Conservation (phyloP, 2,113 vertebrate species). For the Osmerus mordax region DNA sequence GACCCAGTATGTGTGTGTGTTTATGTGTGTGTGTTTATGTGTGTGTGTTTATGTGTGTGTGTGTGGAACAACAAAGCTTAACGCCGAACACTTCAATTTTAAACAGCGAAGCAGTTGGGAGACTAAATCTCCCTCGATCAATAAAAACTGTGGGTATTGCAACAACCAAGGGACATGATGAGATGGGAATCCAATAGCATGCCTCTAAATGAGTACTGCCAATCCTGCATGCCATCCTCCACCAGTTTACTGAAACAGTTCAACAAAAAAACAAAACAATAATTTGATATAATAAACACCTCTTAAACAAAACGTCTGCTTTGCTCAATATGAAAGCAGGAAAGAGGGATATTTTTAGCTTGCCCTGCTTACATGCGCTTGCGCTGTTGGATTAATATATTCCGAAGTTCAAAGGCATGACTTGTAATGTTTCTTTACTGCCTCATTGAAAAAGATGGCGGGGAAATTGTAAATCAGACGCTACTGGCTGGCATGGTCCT, state of each 20-base stretch:
- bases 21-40: no score
- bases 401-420: not conserved
- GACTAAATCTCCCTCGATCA: slow-evolving; percentile 68
- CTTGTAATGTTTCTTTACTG: not conserved
- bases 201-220: no score
- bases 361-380: not conserved
- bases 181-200: not conserved
- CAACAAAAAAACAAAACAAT: slow-evolving; percentile 31
- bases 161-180: slow-evolving; percentile 46
- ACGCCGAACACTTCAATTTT: slow-evolving; percentile 64
- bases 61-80: slow-evolving; percentile 31
- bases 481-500: not conserved
- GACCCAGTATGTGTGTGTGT: slow-evolving; percentile 15
- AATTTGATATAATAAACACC: slow-evolving; percentile 27
- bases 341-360: not conserved
- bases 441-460: not conserved
- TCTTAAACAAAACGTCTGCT: not conserved
- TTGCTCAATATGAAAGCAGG: not conserved
- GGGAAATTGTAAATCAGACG: not conserved
- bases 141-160: slow-evolving; percentile 59
- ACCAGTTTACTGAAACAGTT: no score
- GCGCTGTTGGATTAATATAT: not conserved
- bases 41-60: not conserved
- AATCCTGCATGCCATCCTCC: no score
- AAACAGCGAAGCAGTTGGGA: slow-evolving; percentile 65